Percentiles rank a stretch among this genome's conserved stretches.
Conservation (phyloP, 2,113 vertebrate genomes). For the Mus spicilegus region DNA sequence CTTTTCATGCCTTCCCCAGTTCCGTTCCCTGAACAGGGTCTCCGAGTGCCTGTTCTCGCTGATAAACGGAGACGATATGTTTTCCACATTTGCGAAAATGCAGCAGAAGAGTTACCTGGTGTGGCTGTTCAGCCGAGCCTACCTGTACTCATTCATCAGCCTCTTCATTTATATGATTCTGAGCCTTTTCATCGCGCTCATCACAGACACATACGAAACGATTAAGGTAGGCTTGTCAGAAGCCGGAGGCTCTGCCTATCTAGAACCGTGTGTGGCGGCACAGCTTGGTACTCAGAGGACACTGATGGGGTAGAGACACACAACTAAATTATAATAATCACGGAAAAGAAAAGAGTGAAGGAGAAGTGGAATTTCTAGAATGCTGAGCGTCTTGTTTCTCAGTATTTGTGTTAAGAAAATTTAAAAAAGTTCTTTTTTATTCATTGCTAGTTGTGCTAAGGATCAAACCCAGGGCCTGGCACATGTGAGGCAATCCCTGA, state of each 20-base stretch:
- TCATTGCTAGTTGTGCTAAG: not conserved
- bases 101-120: slow-evolving; percentile 93
- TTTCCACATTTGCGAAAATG: slow-evolving; percentile 93
- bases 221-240: slow-evolving; percentile 91
- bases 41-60: slow-evolving; percentile 96
- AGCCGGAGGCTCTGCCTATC: not conserved
- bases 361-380: slow-evolving; percentile 36
- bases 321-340: not conserved
- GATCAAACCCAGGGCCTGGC: not conserved
- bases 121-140: slow-evolving; percentile 96
- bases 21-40: slow-evolving; percentile 93
- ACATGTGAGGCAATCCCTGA: not conserved
- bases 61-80: slow-evolving; percentile 97
- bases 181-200: slow-evolving; percentile 96
- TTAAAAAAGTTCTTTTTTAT: not conserved
- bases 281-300: not conserved
- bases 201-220: slow-evolving; percentile 96
- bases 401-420: not conserved
- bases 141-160: slow-evolving; percentile 96
- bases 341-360: not conserved
- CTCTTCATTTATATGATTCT: slow-evolving; percentile 98
- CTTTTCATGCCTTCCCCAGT: slow-evolving; percentile 85
- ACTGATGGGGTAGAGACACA: not conserved
- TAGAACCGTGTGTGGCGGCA: not conserved
- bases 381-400: not conserved